Base-by-base conservation (phyloP, 2,113 vertebrate genomes). In the Eublepharis macularius region DNA sequence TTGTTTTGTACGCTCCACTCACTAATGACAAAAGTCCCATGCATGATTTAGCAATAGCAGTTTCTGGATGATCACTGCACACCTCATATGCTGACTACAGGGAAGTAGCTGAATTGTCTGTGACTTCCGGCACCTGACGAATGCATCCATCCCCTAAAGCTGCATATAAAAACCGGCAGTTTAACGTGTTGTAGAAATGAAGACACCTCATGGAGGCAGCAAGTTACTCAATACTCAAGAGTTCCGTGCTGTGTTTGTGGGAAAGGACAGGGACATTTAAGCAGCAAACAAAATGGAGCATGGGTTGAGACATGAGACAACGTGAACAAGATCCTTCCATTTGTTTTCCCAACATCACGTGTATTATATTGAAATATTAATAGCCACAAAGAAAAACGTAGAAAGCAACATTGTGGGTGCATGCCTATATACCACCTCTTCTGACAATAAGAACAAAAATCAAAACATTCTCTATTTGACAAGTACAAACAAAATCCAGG, bases 41-140 rank as follows among this genome's bases (percentile, higher is more conserved):
- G 29, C 36, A 78, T 70, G 80, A 81, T 76, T 82, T 76, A 86
- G 63, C 32, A 69, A n/a, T 14, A 63, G 41, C 69, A 68, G 45
- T 66, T 45, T 69, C 45, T 86, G 70, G 60, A 76, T 6, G 45
- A 81, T 76, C 66, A 19, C 49, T 29, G 29, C 21, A 69, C 47
- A 76, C 60, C 72, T 69, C 70, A 68, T n/a, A 51, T 54, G 63
- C 73, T 32, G 72, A 36, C 39, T 51, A 76, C 70, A 32, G 34
- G 80, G 79, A 76, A 81, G 79, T 9, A 54, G n/a, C 72, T 29
- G 32, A 57, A 57, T 57, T 17, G 36, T 39, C 29, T 54, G 63
- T 29, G 63, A 68, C 45, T 68, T 66, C 74, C 68, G 65, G 36
- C 41, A 74, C 54, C 24, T 43, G 11, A 16, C 1, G 29, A 39